phyloP scores from a whole-genome alignment of 1,140 invertebrate genomes.

The Tetramorium simillimum region DNA sequence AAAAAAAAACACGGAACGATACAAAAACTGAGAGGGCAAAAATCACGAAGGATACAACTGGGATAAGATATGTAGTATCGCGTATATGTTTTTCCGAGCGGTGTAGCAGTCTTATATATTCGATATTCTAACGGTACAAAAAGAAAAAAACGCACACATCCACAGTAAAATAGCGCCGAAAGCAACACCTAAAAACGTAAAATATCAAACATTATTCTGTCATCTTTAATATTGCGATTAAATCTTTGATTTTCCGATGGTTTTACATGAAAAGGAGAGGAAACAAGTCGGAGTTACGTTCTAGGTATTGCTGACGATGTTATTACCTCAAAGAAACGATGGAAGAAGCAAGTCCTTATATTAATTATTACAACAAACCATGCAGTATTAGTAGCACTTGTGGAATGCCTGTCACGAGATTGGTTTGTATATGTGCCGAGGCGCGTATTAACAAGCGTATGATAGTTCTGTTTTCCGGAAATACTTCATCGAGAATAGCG shows the following conservation, averaged over 20 bases:
- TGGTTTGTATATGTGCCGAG: slow-evolving; percentile 56
- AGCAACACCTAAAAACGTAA: slow-evolving; percentile 63
- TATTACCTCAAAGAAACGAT: slow-evolving; percentile 60
- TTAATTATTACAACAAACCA: slow-evolving; percentile 72
- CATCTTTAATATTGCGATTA: slow-evolving; percentile 36
- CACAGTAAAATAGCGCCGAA: slow-evolving; percentile 51
- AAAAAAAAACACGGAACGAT: background rate
- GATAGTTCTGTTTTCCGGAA: slow-evolving; percentile 18
- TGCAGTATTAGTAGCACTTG: slow-evolving; percentile 76
- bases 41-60: background rate
- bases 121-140: slow-evolving; percentile 48
- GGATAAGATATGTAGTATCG: slow-evolving; percentile 53
- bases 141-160: slow-evolving; percentile 43
- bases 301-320: slow-evolving; percentile 67
- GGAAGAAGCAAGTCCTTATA: slow-evolving; percentile 69
- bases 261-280: background rate
- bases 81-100: slow-evolving; percentile 45
- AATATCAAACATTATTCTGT: slow-evolving; percentile 1
- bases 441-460: slow-evolving; percentile 55
- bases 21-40: background rate
- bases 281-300: slow-evolving; percentile 40
- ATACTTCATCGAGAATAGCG: slow-evolving; percentile 56
- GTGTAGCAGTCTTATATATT: slow-evolving; percentile 56
- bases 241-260: slow-evolving; percentile 34
- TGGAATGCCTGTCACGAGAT: slow-evolving; percentile 75